Evolutionary conservation across 2,888 invertebrate genomes (phyloP), one percentile per base, ranked within the genome.

Genomic region (Leistus spinibarbis): DNA sequence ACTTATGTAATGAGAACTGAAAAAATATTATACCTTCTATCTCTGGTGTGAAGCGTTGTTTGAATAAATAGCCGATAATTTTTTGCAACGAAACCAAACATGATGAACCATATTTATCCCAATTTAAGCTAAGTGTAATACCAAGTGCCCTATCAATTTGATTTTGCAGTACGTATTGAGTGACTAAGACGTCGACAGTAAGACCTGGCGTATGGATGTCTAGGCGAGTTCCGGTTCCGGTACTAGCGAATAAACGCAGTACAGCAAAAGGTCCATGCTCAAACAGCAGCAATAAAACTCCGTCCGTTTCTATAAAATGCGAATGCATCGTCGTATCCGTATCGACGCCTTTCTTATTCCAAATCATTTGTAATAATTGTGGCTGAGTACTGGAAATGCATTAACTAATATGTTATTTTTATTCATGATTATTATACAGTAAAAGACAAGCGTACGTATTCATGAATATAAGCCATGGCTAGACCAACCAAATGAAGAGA

Each of bases 1-100:
- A n/a, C n/a, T n/a, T n/a, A n/a, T n/a, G n/a, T n/a, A n/a, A n/a
- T n/a, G n/a, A n/a, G n/a, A n/a, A n/a, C n/a, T n/a, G n/a, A n/a
- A n/a, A n/a, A n/a, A n/a, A n/a, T n/a, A n/a, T n/a, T n/a, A n/a
- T 60, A 60, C 60, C 60, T 79, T 92, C 91, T 79, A 88, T 86
- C 69, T 90, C 88, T 53, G 89, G 87, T 69, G 89, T 90, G 54
- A 92, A 84, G 19, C 88, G 87, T 68, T 84, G 83, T 78, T 90
- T 87, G 77, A 93, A 87, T 65, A 92, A 86, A 84, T 90, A 88
- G 81, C 92, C 92, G 57, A 91, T 88, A 77, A 95, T 91, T 80
- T 90, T 89, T 80, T 94, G 93, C 76, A 96, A 86, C 0, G 93
- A 91, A 76, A 91, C 89, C 79, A 95, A 91, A 79, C 94, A 93